Percentiles rank a stretch among this genome's conserved stretches.
phyloP scores from a whole-genome alignment of 2,888 invertebrate genomes.

The Furcula furcula region DNA sequence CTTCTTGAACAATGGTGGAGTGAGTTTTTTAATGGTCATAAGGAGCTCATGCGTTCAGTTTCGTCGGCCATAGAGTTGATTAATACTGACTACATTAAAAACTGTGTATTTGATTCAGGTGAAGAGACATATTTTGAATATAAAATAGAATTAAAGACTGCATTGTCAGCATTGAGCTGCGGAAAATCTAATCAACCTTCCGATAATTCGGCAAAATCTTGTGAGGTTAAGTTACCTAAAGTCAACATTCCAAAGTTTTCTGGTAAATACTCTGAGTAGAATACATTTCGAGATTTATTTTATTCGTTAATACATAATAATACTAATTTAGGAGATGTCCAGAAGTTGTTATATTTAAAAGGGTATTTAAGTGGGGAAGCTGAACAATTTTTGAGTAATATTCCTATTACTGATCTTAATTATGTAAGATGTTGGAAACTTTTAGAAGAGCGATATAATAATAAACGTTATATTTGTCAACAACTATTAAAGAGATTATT shows the following conservation, averaged over 20 bases:
- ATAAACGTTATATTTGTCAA: neutral
- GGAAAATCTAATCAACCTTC: neutral
- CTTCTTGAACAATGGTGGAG: no score
- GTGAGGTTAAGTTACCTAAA: slow-evolving; percentile 1
- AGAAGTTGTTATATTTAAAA: neutral
- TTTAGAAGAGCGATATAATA: neutral
- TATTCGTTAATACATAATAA: neutral
- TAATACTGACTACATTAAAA: no score
- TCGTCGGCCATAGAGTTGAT: no score
- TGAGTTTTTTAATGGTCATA: no score
- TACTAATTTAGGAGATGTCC: neutral
- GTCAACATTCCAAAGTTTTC: neutral
- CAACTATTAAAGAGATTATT: slow-evolving; percentile 1
- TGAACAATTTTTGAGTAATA: neutral
- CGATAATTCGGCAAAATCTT: neutral
- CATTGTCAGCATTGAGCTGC: neutral
- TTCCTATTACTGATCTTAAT: neutral
- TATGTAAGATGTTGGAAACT: neutral
- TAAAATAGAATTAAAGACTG: neutral
- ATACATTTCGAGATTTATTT: neutral
- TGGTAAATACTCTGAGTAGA: slow-evolving; percentile 2
- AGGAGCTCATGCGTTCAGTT: no score
- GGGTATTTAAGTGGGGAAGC: neutral
- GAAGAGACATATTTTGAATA: neutral
- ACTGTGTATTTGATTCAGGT: no score